Evolutionary conservation across 2,888 invertebrate genomes (phyloP), one percentile per base, ranked within the genome.

Genomic region (Craniophora ligustri): DNA sequence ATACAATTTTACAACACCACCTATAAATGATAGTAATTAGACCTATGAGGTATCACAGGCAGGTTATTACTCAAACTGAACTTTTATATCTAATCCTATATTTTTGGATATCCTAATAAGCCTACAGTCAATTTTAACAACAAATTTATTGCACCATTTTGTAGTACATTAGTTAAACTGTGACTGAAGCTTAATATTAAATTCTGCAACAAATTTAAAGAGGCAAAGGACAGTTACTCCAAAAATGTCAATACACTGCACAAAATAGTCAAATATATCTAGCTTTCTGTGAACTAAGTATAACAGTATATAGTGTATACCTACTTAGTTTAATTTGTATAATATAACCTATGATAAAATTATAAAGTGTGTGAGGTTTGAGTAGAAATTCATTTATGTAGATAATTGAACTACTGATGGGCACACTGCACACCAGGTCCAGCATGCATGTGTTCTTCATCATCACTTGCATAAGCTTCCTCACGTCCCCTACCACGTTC

Each of bases 391-490:
- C 84, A 80, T 76, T 70, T 67, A 57, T 58, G 65, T 69, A 76
- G 82, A 76, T 61, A 82, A 89, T 90, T 90, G 73, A 84, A 86
- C 94, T 95, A 97, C 94, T 97, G 97, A 85, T 96, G 96, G 76
- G 97, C 96, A 91, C 97, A 97, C 88, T 97, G 97, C 71, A 97
- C 95, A 54, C 96, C 94, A 41, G 93, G 92, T 1, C 94, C 94
- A 40, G 94, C 79, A 67, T 94, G 94, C 84, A 94, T 91, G 40
- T 94, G 94, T 76, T 93, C 94, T 30, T 94, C 93, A 71, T 94
- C 94, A 66, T 96, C 96, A 80, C 96, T 96, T 49, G 95, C 95
- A 80, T 97, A 97, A 0, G 96, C 96, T 79, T 96, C 96, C 59
- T 95, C 94, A 2, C 96, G 90, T 5, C 85, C 86, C 26, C 94